Evolutionary conservation across 2,797 vertebrate genomes (phyloP).

Genomic region (Rhinogobio ventralis): DNA sequence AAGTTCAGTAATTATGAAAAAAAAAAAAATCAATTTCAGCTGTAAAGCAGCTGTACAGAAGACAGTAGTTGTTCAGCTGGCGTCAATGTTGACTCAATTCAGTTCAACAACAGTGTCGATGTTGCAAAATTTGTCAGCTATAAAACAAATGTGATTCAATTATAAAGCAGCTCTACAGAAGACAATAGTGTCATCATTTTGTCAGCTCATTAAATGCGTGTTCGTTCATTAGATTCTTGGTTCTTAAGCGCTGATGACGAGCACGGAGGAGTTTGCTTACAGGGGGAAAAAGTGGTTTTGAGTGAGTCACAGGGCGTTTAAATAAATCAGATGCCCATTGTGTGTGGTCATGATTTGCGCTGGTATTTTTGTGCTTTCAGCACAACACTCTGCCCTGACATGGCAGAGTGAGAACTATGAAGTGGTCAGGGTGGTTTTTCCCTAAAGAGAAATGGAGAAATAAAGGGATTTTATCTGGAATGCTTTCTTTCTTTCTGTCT

Average conservation of each 20-base stretch:
- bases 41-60: background rate
- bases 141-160: background rate
- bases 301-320: slow-evolving; percentile 45
- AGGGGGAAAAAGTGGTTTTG: slow-evolving; percentile 37
- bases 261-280: slow-evolving; percentile 39
- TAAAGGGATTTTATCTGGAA: slow-evolving; percentile 58
- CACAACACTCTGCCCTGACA: slow-evolving; percentile 24
- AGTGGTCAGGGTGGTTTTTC: slow-evolving; percentile 62
- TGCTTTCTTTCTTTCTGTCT: slow-evolving; percentile 38
- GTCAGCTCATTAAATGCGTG: slow-evolving; percentile 15
- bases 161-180: background rate
- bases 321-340: slow-evolving; percentile 51
- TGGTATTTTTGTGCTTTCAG: slow-evolving; percentile 55
- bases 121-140: background rate
- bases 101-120: background rate
- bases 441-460: slow-evolving; percentile 51
- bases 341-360: slow-evolving; percentile 53
- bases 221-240: background rate
- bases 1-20: background rate
- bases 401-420: slow-evolving; percentile 53
- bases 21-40: background rate
- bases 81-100: background rate
- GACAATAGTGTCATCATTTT: background rate
- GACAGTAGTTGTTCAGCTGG: background rate
- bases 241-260: slow-evolving; percentile 32